Evolutionary conservation across 2,797 vertebrate genomes (phyloP), one percentile per base, ranked within the genome.

Genomic region (Phylloscopus collybita): DNA sequence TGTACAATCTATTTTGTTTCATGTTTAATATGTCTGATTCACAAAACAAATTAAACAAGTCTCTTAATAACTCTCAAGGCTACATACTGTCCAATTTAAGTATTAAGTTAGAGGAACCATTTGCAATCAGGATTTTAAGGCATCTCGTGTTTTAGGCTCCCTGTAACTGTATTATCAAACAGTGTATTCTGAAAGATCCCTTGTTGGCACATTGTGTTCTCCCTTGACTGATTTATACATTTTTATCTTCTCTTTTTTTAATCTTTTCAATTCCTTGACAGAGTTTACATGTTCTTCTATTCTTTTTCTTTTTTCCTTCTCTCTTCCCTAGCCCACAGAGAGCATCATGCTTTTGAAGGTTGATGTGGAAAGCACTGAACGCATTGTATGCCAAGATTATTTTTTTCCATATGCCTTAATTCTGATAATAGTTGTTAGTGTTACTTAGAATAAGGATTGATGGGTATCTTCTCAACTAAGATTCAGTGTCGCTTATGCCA

Each of bases 271-370:
- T 32, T 76, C 51, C 14, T 51, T 59, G 29, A 20, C 30, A 51
- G 42, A 90, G 11, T 32, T 88, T 84, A 25, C 19, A 7, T 53
- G 4, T 66, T 80, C 15, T 71, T 49, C 50, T 95, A 65, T 95
- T 88, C 67, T 47, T 91, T 92, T 96, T 95, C 94, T 95, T 95
- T 95, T n/a, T 11, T 16, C 25, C 16, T 96, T 38, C 29, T 97
- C n/a, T 97, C 83, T 97, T 86, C 96, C 80, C 80, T 97, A 99
- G 99, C 99, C 71, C 99, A 99, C 45, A 98, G 98, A 98, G 99
- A 99, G 90, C 99, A 99, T 95, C 99, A 98, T 69, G 99, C 99
- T 88, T 99, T 99, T 97, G 99, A 99, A 98, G 99, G 99, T 95
- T 98, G 98, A 67, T 97, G 97, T 97, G 98, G 98, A 97, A 98